Evolutionary conservation across 1,140 invertebrate genomes (phyloP), one percentile per base, ranked within the genome.

Genomic region (Aphelenchoides avenae): DNA sequence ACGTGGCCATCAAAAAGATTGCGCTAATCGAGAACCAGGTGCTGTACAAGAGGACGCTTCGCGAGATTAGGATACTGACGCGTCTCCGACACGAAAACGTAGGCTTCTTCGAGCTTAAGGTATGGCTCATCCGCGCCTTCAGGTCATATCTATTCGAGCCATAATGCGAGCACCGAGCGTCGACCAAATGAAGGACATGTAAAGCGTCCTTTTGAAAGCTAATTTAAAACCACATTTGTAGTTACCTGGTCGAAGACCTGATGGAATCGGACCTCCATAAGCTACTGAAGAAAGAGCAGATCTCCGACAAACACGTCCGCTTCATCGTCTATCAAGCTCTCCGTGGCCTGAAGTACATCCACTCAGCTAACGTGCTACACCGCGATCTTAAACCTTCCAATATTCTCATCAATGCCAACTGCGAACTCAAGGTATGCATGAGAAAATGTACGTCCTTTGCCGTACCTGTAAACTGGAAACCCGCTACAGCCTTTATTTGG

Each of bases 241-340:
- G 81, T 37, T 98, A 98, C 82, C 98, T 99, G 80, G 93, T 99
- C 63, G 94, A 99, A 79, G 96, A 92, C 83, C 83, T 99, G 77
- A 99, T 99, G 95, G 95, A 99, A 84, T 99, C 94, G 63, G 95
- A 99, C 83, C 84, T 99, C 78, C 98, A 98, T 81, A 99, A 99
- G 85, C 83, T 99, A 75, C 83, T 99, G 66, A 98, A 96, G 85
- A 95, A 91, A 72, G 84, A 91, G 86, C 89, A 89, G 82, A 84
- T 95, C 77, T 92, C 90, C 81, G 94, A 95, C 81, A 24, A 43
- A 43, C 47, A 29, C 5, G 20, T 47, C 51, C 20, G 26, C 13
- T 39, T 98, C 80, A 98, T 99, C 85, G 88, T 98, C 61, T 99
- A 99, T 82, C 94, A 99, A 84, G 97, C 98, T 80, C 85, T 98